These are phyloP conservation scores for Centruroides sculpturatus DNA, from an alignment of 1,140 invertebrate species.

Conservation along the genomic window DNA sequence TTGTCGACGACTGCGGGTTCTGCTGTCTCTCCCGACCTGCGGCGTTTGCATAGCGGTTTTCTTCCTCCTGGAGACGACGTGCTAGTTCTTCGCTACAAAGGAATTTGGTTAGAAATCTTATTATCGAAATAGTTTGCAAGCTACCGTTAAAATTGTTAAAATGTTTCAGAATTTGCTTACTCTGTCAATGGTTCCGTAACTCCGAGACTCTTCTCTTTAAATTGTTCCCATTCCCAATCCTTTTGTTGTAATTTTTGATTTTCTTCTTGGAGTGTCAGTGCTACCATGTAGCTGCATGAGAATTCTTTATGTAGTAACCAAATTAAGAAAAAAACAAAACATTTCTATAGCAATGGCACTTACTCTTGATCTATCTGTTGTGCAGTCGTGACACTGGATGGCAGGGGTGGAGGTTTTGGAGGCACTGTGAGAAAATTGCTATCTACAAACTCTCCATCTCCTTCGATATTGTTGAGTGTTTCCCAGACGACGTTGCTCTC, in stretches of 20 bases:
- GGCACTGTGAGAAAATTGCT: slow-evolving; percentile 32
- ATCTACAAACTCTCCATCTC: slow-evolving; percentile 41
- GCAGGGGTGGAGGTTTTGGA: slow-evolving; percentile 20
- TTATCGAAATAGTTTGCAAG: no score
- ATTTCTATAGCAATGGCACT: slow-evolving; percentile 13
- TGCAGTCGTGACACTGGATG: slow-evolving; percentile 13
- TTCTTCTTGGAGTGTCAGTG: slow-evolving; percentile 34
- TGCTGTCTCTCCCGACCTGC: slow-evolving; percentile 15
- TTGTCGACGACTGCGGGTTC: background rate
- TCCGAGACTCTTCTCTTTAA: slow-evolving; percentile 22
- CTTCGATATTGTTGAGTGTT: slow-evolving; percentile 42
- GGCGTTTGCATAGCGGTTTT: slow-evolving; percentile 17
- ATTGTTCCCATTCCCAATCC: slow-evolving; percentile 24
- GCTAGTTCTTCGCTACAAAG: slow-evolving; percentile 31
- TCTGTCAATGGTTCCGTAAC: slow-evolving; percentile 22
- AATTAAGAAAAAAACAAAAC: slow-evolving; percentile 1
- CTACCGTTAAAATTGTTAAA: background rate
- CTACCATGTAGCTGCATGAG: slow-evolving; percentile 32
- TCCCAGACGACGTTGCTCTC: slow-evolving; percentile 44
- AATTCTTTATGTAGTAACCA: background rate
- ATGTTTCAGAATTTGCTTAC: slow-evolving; percentile 21
- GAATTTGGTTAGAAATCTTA: no score
- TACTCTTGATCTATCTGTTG: slow-evolving; percentile 41
- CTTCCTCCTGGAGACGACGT: slow-evolving; percentile 32
- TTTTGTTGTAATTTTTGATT: slow-evolving; percentile 25